These are phyloP conservation scores for Eupithecia subumbrata DNA, from an alignment of 2,888 invertebrate genomes.

Conservation along the genomic window DNA sequence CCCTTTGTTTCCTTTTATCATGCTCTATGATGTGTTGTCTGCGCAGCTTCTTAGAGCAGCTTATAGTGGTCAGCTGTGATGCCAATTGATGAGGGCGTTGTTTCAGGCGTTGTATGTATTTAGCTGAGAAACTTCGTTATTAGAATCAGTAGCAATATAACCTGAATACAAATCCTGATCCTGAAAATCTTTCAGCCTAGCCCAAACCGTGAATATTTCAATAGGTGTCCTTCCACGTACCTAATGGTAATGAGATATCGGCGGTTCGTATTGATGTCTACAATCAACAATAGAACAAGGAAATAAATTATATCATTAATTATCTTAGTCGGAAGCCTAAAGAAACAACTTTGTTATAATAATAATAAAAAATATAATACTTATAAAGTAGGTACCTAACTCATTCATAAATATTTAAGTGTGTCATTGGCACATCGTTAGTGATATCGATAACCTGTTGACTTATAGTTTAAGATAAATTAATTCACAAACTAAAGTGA, in stretches of 20 bases:
- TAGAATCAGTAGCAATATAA: background rate
- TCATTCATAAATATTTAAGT: constrained; percentile 36
- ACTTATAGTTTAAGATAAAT: constrained; percentile 43
- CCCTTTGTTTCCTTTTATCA: too few relatives aligned
- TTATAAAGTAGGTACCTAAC: background rate
- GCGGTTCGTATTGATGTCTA: background rate
- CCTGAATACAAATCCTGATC: background rate
- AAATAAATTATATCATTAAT: background rate
- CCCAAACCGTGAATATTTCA: background rate
- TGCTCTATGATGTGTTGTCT: too few relatives aligned
- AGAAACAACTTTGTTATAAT: background rate
- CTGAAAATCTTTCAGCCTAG: background rate
- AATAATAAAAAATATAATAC: background rate
- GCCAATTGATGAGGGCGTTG: too few relatives aligned
- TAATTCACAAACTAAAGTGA: constrained; percentile 47
- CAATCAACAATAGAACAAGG: background rate
- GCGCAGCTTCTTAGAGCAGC: too few relatives aligned
- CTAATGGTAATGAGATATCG: background rate
- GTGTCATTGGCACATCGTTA: constrained; percentile 7
- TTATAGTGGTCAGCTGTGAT: too few relatives aligned
- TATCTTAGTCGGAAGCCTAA: background rate
- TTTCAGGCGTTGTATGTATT: too few relatives aligned
- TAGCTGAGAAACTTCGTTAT: too few relatives aligned
- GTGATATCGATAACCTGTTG: constrained; percentile 43
- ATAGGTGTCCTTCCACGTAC: background rate